phyloP scores from a whole-genome alignment of 2,113 vertebrate species.

The Pavo muticus region DNA sequence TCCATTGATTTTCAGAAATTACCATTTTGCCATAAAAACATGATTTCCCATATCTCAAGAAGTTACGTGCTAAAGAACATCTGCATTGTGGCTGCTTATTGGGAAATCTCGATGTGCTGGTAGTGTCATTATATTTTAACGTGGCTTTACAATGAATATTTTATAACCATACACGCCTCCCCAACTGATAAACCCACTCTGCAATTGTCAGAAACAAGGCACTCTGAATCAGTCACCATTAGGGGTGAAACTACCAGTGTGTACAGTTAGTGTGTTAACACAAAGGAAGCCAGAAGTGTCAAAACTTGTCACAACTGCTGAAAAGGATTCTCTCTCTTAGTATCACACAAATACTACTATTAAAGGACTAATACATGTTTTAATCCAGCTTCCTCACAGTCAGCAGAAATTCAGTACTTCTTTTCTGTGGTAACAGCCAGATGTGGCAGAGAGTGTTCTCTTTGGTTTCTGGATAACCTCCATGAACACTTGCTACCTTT shows the following conservation, averaged over 20 bases:
- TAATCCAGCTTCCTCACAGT: neutral
- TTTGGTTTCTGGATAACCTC: neutral
- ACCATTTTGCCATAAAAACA: neutral
- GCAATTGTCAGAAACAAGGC: neutral
- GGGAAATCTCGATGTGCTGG: neutral
- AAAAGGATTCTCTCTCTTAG: neutral
- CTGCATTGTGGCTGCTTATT: neutral
- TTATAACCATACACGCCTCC: neutral
- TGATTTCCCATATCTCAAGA: neutral
- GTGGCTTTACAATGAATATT: neutral
- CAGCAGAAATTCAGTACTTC: neutral
- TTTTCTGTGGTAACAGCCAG: neutral
- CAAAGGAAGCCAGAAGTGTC: conserved; percentile 10
- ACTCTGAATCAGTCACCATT: neutral
- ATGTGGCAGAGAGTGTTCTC: neutral
- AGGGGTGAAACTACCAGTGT: neutral
- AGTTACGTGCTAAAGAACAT: neutral
- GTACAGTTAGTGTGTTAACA: neutral
- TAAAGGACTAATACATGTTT: neutral
- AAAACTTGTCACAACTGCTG: neutral
- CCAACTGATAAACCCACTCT: neutral
- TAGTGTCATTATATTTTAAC: neutral
- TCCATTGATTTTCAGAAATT: neutral
- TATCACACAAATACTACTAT: neutral
- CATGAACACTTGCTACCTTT: neutral